Evolutionary conservation across 1,140 invertebrate genomes (phyloP).

Genomic region (Eurosta solidaginis): DNA sequence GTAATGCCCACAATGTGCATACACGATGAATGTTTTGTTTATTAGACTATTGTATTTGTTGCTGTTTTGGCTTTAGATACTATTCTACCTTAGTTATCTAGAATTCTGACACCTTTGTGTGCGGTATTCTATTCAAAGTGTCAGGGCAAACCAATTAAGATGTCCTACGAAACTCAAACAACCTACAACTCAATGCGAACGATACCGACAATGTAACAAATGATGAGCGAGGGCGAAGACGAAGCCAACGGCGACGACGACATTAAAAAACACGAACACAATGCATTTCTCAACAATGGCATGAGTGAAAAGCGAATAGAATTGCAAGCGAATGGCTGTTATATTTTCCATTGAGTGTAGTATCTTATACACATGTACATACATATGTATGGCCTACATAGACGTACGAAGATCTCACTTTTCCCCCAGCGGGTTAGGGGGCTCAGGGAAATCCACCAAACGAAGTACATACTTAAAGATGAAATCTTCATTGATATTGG

Average conservation of each 20-base stretch:
- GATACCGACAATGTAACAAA: conserved; percentile 17
- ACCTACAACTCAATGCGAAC: background rate
- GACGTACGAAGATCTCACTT: too few species aligned
- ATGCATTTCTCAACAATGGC: background rate
- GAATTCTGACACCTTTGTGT: conserved; percentile 24
- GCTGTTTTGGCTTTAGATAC: background rate
- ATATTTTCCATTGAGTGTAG: too few species aligned
- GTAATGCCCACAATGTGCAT: background rate
- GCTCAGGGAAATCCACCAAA: background rate
- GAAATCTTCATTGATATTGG: background rate
- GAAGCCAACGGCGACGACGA: conserved; percentile 11
- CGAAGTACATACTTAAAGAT: background rate
- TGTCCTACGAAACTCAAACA: background rate
- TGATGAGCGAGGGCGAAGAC: conserved; percentile 1
- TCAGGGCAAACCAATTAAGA: conserved; percentile 12
- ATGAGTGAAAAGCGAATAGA: background rate
- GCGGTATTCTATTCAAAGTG: conserved; percentile 25
- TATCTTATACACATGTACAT: too few species aligned
- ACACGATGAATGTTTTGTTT: background rate
- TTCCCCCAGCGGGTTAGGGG: too few species aligned
- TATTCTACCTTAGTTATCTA: background rate
- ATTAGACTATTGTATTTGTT: background rate
- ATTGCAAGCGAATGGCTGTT: background rate
- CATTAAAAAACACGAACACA: too few species aligned
- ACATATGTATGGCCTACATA: too few species aligned